Conservation (phyloP, 1,140 invertebrate genomes). For the Cyrtorhinus lividipennis region DNA sequence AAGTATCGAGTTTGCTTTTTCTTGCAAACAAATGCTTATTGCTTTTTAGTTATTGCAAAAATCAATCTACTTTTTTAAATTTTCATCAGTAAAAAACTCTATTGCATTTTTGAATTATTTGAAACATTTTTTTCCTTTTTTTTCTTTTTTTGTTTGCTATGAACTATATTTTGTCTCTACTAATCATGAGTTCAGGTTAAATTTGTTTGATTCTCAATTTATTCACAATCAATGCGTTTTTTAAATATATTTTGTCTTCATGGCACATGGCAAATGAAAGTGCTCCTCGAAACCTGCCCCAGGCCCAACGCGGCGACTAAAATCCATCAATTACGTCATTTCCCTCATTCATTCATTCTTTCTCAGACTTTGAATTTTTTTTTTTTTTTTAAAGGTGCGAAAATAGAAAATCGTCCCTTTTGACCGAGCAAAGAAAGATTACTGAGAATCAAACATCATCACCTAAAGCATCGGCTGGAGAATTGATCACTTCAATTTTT, state of each 20-base stretch:
- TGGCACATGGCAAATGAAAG: background rate
- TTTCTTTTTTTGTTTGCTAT: background rate
- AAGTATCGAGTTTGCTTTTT: constrained; percentile 8
- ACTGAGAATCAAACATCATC: constrained; percentile 14
- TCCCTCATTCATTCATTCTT: background rate
- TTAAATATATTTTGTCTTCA: background rate
- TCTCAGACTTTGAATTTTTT: too few relatives aligned
- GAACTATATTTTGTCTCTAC: constrained; percentile 6
- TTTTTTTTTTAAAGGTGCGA: too few relatives aligned
- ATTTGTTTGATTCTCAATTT: background rate
- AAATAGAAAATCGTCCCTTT: too few relatives aligned
- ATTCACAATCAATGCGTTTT: background rate
- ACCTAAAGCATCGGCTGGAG: constrained; percentile 9
- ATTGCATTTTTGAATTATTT: constrained; percentile 13
- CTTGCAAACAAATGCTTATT: constrained; percentile 17
- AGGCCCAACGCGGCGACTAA: background rate
- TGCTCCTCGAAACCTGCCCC: background rate
- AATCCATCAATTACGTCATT: background rate
- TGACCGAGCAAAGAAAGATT: background rate
- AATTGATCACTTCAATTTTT: constrained; percentile 13
- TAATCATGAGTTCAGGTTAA: background rate
- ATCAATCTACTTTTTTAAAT: constrained; percentile 19
- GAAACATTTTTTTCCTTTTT: too few relatives aligned
- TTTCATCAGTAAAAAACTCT: constrained; percentile 19
- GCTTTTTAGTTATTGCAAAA: constrained; percentile 17